A percentile compares a stretch with the other conserved stretches of the same genome.
phyloP scores from a whole-genome alignment of 92 coral and sea anemone genomes.

The Epizoanthus stellaris region DNA sequence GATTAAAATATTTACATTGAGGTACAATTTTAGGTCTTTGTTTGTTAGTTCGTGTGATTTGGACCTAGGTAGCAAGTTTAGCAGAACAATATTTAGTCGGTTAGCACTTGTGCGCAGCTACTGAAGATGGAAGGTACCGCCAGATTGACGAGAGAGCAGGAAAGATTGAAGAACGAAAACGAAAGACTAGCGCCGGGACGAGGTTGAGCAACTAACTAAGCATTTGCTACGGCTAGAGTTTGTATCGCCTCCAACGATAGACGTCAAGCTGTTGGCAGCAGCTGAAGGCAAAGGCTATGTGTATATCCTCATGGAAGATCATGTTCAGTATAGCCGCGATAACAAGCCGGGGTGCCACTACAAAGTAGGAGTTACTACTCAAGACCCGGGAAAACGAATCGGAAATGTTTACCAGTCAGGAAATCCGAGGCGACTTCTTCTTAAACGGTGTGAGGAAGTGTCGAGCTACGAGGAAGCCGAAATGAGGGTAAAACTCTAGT shows the following conservation, averaged over 20 bases:
- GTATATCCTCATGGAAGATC: constrained; percentile 9
- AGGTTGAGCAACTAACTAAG: neutral
- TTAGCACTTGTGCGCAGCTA: too few species aligned
- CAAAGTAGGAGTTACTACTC: constrained; percentile 16
- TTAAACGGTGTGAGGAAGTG: constrained; percentile 33
- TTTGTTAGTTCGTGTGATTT: too few species aligned
- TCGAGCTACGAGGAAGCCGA: constrained; percentile 10
- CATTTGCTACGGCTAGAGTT: constrained; percentile 2
- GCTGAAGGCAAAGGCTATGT: constrained; percentile 3
- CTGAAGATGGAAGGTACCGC: too few species aligned
- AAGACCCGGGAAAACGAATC: neutral
- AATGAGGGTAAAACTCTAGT: neutral
- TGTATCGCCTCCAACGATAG: constrained; percentile 17
- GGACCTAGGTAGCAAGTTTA: too few species aligned
- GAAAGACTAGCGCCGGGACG: neutral
- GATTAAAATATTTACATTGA: too few species aligned
- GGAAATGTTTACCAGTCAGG: neutral
- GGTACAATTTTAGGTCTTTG: too few species aligned
- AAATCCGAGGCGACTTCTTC: constrained; percentile 4
- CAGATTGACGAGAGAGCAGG: neutral
- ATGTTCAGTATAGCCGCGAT: neutral
- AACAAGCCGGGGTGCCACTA: neutral
- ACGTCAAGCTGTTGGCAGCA: neutral
- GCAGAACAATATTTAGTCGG: too few species aligned
- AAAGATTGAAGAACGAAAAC: constrained; percentile 9